phyloP scores from a whole-genome alignment of 2,888 invertebrate genomes.

The Drosophila helvetica region DNA sequence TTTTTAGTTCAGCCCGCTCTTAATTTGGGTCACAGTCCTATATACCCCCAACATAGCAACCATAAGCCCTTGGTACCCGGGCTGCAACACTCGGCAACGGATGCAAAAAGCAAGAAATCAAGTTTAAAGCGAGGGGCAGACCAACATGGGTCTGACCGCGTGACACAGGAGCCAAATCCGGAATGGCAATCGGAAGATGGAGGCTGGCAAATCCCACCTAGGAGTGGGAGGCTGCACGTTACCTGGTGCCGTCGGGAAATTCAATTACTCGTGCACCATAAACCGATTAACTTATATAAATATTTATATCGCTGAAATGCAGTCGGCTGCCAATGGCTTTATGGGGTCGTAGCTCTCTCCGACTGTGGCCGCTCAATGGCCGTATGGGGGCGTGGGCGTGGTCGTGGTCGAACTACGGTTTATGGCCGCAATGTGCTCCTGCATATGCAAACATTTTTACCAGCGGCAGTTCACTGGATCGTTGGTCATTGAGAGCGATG shows the following conservation, averaged over 20 bases:
- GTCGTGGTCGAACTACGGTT: slow-evolving; percentile 25
- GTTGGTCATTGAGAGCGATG: slow-evolving; percentile 23
- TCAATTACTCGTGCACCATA: slow-evolving; percentile 77
- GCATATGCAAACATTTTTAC: slow-evolving; percentile 74
- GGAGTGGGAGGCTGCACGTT: slow-evolving; percentile 15
- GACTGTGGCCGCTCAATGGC: slow-evolving; percentile 21
- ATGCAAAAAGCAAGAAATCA: slow-evolving; percentile 42
- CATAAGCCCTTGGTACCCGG: neutral
- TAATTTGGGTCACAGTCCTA: neutral
- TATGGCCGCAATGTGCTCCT: slow-evolving; percentile 50
- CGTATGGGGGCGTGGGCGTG: slow-evolving; percentile 12
- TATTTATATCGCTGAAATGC: slow-evolving; percentile 73
- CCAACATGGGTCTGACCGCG: slow-evolving; percentile 23
- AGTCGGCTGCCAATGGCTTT: slow-evolving; percentile 56
- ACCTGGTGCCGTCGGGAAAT: slow-evolving; percentile 54
- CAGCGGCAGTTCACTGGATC: neutral
- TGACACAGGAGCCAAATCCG: slow-evolving; percentile 11
- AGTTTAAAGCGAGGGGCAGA: slow-evolving; percentile 34
- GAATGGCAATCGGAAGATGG: neutral
- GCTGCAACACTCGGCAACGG: slow-evolving; percentile 14
- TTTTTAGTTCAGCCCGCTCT: neutral
- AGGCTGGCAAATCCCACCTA: neutral
- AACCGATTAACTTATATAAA: slow-evolving; percentile 79
- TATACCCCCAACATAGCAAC: neutral
- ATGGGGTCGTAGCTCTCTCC: slow-evolving; percentile 27